These are phyloP conservation scores for Mythimna ferrago DNA, from an alignment of 2,888 invertebrate species.

Conservation along the genomic window DNA sequence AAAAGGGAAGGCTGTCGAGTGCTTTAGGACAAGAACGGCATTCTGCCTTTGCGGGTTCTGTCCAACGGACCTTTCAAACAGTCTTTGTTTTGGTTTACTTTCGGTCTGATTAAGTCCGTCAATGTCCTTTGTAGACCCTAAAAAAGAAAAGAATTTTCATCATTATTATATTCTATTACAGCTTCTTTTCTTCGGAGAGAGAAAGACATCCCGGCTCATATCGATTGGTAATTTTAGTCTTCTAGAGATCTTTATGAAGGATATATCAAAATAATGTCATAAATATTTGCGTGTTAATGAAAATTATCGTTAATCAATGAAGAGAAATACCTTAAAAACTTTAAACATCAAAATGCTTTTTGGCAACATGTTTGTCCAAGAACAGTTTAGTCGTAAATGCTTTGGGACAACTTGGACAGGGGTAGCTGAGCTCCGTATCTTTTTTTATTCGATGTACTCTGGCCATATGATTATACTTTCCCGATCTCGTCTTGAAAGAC, in stretches of 20 bases:
- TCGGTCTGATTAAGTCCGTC: slow-evolving; percentile 81
- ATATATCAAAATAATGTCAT: slow-evolving; percentile 15
- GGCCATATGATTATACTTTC: slow-evolving; percentile 87
- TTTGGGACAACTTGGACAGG: slow-evolving; percentile 88
- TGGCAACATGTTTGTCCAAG: slow-evolving; percentile 89
- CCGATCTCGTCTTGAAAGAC: slow-evolving; percentile 85
- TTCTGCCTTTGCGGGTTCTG: slow-evolving; percentile 88
- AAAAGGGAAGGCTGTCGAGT: slow-evolving; percentile 86
- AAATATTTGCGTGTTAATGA: slow-evolving; percentile 1
- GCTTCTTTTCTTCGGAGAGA: slow-evolving; percentile 45
- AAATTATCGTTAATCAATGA: slow-evolving; percentile 3
- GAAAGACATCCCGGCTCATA: slow-evolving; percentile 15
- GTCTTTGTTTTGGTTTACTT: slow-evolving; percentile 86
- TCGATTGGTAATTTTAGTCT: slow-evolving; percentile 2
- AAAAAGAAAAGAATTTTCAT: slow-evolving; percentile 87
- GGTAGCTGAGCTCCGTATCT: slow-evolving; percentile 84
- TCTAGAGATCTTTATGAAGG: slow-evolving; percentile 18
- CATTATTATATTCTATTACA: slow-evolving; percentile 80
- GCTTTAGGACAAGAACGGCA: slow-evolving; percentile 84
- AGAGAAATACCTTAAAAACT: slow-evolving; percentile 27
- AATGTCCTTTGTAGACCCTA: slow-evolving; percentile 85
- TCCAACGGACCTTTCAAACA: slow-evolving; percentile 87
- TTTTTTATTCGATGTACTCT: slow-evolving; percentile 85
- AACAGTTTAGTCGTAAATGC: slow-evolving; percentile 89
- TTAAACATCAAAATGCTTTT: slow-evolving; percentile 87